Evolutionary conservation across 2,113 vertebrate species (phyloP).

Genomic region (Marmota monax): DNA sequence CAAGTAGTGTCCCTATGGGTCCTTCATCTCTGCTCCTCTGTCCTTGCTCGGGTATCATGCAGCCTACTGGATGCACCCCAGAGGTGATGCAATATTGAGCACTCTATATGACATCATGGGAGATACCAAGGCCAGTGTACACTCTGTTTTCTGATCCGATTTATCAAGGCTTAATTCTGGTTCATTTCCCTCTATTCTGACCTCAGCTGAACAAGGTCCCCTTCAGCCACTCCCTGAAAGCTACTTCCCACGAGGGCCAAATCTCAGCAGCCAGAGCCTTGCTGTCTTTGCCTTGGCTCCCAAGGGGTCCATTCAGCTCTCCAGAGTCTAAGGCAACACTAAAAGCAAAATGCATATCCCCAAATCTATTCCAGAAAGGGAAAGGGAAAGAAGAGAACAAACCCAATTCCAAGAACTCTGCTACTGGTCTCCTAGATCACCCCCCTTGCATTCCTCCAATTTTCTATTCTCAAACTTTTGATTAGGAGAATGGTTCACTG

Average conservation of each 20-base stretch:
- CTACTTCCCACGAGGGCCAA: background rate
- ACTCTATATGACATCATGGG: background rate
- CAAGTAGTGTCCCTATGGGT: background rate
- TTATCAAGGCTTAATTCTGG: background rate
- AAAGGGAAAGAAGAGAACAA: background rate
- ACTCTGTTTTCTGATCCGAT: background rate
- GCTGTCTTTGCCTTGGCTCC: background rate
- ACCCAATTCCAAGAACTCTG: background rate
- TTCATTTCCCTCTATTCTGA: background rate
- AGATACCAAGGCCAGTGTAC: background rate
- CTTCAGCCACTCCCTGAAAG: background rate
- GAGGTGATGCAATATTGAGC: background rate
- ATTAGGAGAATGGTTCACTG: no score
- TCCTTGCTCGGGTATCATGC: background rate
- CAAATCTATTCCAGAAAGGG: background rate
- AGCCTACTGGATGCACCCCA: background rate
- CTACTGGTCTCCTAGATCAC: background rate
- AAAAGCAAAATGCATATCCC: background rate
- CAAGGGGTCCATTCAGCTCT: background rate
- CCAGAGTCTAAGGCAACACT: background rate
- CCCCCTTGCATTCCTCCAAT: background rate
- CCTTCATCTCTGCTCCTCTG: background rate
- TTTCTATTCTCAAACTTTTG: background rate
- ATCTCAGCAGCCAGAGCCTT: background rate
- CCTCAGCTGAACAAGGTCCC: background rate